Percentiles rank a stretch among this genome's conserved stretches.
phyloP scores from a whole-genome alignment of 30 jellyfish, hydroid and myxozoan genomes.

The Nemopilema nomurai region DNA sequence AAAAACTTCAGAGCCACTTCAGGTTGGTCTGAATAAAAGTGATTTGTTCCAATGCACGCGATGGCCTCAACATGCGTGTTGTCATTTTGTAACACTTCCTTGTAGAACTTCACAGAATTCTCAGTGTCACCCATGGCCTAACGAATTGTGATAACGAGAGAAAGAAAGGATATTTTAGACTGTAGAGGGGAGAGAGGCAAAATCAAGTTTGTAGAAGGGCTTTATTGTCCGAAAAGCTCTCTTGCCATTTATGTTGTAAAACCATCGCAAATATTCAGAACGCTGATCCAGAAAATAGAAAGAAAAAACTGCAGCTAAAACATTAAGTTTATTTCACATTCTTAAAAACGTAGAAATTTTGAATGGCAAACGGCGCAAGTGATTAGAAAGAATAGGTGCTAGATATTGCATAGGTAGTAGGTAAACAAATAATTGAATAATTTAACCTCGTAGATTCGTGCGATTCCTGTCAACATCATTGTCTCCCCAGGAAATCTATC shows the following conservation, averaged over 20 bases:
- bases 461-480: constrained; percentile 85
- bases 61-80: constrained; percentile 95
- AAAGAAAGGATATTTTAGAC: too few species aligned
- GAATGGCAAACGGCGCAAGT: background rate
- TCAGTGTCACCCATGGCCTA: constrained; percentile 85
- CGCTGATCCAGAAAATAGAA: background rate
- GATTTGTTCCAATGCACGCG: constrained; percentile 95
- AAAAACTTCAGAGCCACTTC: constrained; percentile 91
- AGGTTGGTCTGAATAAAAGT: constrained; percentile 95
- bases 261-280: too few species aligned
- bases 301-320: background rate
- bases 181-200: background rate
- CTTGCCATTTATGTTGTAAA: too few species aligned
- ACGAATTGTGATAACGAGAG: too few species aligned
- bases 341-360: too few species aligned
- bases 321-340: too few species aligned
- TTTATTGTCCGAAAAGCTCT: too few species aligned
- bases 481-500: constrained; percentile 90
- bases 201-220: background rate
- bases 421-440: background rate
- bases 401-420: background rate
- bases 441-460: constrained; percentile 92
- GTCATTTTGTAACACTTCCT: constrained; percentile 78
- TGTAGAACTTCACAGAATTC: constrained; percentile 88
- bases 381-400: background rate